Base-by-base conservation (phyloP, 2,888 invertebrate genomes). In the Punctoribates punctum region DNA sequence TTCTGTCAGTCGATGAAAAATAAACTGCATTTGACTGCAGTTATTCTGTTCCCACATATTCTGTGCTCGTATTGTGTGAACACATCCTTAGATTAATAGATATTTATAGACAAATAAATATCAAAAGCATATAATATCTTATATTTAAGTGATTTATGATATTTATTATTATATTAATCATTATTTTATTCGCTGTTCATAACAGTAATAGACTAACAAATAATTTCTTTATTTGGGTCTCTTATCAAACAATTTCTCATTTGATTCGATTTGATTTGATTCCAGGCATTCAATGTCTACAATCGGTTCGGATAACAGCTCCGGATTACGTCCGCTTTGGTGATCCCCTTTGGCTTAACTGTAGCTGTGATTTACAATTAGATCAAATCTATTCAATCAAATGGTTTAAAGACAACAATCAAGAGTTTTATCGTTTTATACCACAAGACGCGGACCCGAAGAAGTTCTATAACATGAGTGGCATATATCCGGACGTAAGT, bases 321-420 rank as follows among this genome's bases (percentile, higher is more conserved):
- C 73, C 73, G 15, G 76, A 76, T 54, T 76, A 73, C 38, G 38
- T 73, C 23, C 34, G 54, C 1, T 73, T 25, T 73, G 75, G 77
- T 48, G 73, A 77, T 15, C 70, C 77, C 8, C 34, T 74, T 38
- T 65, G 70, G 73, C 75, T 77, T 46, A 75, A 73, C 48, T 76
- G 76, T 62, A 73, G 38, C 46, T 38, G 29, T 23, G 74, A 77
- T 75, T 65, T 72, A 48, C 60, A 46, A 23, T 46, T 20, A 38
- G 20, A 54, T 13, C 73, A 60, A 65, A 65, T 76, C 20, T 77
- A 77, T 73, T 77, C 77, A 20, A 73, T 76, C 62, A 76, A 76
- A 73, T 76, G 76, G 76, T 76, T 76, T 51, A 76, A 76, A 67
- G 75, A n/a, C n/a, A n/a, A 77, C 57, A 72, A 34, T 51, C 51